Evolutionary conservation across 2,113 vertebrate genomes (phyloP).

Genomic region (Zosterops lateralis): DNA sequence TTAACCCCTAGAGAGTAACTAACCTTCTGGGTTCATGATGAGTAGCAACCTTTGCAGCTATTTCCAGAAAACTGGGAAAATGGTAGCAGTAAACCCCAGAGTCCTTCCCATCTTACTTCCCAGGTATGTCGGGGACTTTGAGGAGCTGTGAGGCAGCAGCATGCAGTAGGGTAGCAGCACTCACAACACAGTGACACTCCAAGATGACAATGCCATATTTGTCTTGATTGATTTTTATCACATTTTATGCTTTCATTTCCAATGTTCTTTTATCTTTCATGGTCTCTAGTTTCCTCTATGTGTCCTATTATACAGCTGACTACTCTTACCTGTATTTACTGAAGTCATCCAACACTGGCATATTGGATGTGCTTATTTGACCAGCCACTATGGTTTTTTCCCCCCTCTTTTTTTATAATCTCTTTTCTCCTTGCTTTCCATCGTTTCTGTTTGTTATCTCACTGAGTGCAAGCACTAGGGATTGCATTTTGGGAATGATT

Average conservation of each 20-base stretch:
- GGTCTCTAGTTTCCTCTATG: neutral
- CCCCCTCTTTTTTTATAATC: neutral
- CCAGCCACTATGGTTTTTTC: fast-evolving
- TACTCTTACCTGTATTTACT: neutral
- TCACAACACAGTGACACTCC: neutral
- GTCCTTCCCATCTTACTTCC: neutral
- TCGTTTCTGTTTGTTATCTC: neutral
- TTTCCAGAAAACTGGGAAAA: neutral
- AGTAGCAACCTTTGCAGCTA: neutral
- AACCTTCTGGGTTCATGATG: neutral
- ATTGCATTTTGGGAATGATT: neutral
- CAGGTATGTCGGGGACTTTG: neutral
- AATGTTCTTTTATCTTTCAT: neutral
- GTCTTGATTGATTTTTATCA: neutral
- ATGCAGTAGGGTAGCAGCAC: neutral
- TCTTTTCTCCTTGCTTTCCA: neutral
- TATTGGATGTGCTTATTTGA: neutral
- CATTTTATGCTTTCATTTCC: neutral
- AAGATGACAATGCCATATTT: neutral
- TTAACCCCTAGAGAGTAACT: neutral
- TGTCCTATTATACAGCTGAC: neutral
- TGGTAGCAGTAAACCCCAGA: neutral
- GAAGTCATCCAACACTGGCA: neutral
- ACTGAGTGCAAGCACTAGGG: neutral
- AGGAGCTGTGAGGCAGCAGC: neutral